phyloP scores from a whole-genome alignment of 2,888 invertebrate genomes.

The Tortrix viridana region DNA sequence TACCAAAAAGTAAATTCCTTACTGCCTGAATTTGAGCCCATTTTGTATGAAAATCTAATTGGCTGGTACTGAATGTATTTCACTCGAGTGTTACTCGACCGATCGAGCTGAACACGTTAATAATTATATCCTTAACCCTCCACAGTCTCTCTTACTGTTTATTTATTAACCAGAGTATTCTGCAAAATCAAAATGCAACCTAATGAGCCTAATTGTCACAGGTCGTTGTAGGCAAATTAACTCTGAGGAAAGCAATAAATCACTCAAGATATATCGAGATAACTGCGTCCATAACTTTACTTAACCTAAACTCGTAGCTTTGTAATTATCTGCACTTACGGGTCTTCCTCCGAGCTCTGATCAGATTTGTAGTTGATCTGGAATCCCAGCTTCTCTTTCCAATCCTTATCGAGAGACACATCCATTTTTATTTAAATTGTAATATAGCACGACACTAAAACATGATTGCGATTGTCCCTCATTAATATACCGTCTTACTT shows the following conservation, averaged over 20 bases:
- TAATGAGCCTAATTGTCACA: background rate
- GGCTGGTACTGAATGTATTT: no score
- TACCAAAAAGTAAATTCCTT: no score
- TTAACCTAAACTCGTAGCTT: slow-evolving; percentile 9
- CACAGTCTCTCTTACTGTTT: background rate
- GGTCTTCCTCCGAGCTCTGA: slow-evolving; percentile 79
- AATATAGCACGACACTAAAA: slow-evolving; percentile 26
- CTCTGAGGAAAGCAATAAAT: slow-evolving; percentile 20
- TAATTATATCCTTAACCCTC: background rate
- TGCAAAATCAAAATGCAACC: background rate
- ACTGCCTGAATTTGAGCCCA: no score
- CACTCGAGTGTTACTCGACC: no score
- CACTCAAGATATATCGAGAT: slow-evolving; percentile 21
- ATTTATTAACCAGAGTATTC: background rate
- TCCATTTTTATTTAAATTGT: slow-evolving; percentile 53
- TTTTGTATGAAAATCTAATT: no score
- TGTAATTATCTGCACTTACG: slow-evolving; percentile 58
- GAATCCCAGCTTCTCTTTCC: slow-evolving; percentile 79
- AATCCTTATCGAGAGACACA: slow-evolving; percentile 69
- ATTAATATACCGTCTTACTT: background rate
- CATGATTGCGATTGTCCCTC: slow-evolving; percentile 11
- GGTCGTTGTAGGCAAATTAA: slow-evolving; percentile 11
- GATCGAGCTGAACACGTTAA: no score
- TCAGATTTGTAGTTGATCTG: slow-evolving; percentile 78
- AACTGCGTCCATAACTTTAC: slow-evolving; percentile 21